These are phyloP conservation scores for Geophilus truncorum DNA, from an alignment of 2,888 invertebrate genomes.

Conservation along the genomic window DNA sequence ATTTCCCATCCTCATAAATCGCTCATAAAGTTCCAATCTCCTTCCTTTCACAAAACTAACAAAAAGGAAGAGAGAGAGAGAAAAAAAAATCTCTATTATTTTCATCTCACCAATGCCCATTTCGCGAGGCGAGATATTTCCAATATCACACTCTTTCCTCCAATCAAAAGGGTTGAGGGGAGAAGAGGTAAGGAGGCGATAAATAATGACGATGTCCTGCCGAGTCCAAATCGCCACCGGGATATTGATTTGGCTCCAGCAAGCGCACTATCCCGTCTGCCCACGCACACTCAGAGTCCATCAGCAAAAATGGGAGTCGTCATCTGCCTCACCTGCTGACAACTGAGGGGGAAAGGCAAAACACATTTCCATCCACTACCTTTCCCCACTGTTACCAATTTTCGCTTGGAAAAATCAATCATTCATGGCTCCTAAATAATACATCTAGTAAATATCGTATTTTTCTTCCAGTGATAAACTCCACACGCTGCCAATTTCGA, in stretches of 20 bases:
- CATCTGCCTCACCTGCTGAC: slow-evolving; percentile 20
- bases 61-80: neutral
- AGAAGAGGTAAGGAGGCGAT: neutral
- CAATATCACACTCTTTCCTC: slow-evolving; percentile 16
- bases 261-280: neutral
- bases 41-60: neutral
- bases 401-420: no score
- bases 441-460: no score
- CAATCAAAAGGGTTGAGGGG: slow-evolving; percentile 12
- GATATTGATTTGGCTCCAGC: slow-evolving; percentile 1
- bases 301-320: slow-evolving; percentile 5
- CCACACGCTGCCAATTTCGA: no score
- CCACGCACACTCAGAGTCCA: slow-evolving; percentile 11
- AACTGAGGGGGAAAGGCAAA: neutral
- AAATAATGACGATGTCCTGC: neutral
- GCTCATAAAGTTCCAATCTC: neutral
- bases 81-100: slow-evolving; percentile 5
- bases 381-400: neutral
- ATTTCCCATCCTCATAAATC: slow-evolving; percentile 11
- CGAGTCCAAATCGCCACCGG: slow-evolving; percentile 9
- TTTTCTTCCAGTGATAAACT: no score
- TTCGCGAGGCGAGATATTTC: slow-evolving; percentile 1
- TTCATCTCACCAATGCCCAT: slow-evolving; percentile 3
- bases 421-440: no score
- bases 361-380: neutral